These are phyloP conservation scores for Chelonia mydas DNA, from an alignment of 2,797 vertebrate species.

Conservation along the genomic window DNA sequence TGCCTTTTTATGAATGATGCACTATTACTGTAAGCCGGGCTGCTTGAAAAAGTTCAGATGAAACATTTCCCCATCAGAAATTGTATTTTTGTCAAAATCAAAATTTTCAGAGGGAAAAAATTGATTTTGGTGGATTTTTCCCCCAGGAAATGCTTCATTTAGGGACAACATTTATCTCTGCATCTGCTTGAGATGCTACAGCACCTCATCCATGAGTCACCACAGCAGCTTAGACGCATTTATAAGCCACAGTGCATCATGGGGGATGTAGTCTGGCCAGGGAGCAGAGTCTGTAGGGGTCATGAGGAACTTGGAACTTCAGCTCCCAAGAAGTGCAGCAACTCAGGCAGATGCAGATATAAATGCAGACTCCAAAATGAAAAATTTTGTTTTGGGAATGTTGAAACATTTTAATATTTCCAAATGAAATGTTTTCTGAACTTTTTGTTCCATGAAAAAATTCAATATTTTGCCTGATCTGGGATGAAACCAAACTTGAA, in stretches of 20 bases:
- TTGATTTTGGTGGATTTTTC: constrained; percentile 64
- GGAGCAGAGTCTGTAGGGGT: background rate
- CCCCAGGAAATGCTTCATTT: constrained; percentile 44
- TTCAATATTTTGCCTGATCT: background rate
- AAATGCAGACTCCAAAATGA: background rate
- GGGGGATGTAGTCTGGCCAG: background rate
- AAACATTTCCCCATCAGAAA: background rate
- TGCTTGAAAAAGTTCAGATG: background rate
- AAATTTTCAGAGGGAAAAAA: constrained; percentile 45
- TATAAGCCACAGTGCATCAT: accelerated
- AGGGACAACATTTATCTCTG: constrained; percentile 33
- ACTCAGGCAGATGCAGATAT: background rate
- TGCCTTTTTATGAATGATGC: background rate
- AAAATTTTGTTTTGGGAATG: background rate
- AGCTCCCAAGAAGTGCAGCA: background rate
- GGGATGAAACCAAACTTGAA: background rate
- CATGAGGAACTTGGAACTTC: background rate
- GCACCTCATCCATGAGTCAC: background rate
- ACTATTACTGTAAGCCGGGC: background rate
- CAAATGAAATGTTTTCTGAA: background rate
- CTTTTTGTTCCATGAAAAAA: background rate
- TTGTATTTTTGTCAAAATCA: constrained; percentile 26
- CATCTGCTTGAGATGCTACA: background rate
- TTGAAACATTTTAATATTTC: background rate
- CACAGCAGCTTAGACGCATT: background rate